Conservation (phyloP, 2,113 vertebrate genomes). For the Aspiorhynchus laticeps region DNA sequence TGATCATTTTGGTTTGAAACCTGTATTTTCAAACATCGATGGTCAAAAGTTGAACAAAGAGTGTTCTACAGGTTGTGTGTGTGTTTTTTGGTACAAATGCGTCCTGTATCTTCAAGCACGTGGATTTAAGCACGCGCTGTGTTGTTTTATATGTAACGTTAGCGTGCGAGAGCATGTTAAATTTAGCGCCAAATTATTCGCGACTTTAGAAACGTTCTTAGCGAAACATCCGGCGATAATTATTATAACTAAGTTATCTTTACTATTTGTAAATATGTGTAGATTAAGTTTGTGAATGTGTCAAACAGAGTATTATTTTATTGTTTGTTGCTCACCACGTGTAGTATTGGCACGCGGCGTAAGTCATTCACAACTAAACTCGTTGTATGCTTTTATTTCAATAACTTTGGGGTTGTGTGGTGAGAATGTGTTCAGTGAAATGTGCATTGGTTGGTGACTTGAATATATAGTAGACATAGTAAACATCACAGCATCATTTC, state of each 20-base stretch:
- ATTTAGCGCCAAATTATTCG: slow-evolving; percentile 55
- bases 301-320: not conserved
- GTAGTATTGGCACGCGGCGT: no score
- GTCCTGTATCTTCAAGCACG: no score
- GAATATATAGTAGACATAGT: no score
- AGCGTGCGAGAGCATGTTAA: not conserved
- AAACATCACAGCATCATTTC: no score
- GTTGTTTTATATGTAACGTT: not conserved
- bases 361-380: not conserved
- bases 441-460: not conserved
- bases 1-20: not conserved
- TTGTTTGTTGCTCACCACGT: not conserved
- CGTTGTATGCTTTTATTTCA: no score
- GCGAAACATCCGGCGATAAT: not conserved
- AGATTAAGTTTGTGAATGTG: not conserved
- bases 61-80: no score
- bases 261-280: not conserved
- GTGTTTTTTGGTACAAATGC: not conserved
- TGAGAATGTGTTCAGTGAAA: not conserved
- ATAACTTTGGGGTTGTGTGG: not conserved
- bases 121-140: not conserved
- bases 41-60: not conserved
- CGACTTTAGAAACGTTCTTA: no score
- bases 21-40: not conserved
- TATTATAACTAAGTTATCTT: not conserved